Evolutionary conservation across 1,140 invertebrate genomes (phyloP), one percentile per base, ranked within the genome.

Genomic region (Ostrea denselamellosa): DNA sequence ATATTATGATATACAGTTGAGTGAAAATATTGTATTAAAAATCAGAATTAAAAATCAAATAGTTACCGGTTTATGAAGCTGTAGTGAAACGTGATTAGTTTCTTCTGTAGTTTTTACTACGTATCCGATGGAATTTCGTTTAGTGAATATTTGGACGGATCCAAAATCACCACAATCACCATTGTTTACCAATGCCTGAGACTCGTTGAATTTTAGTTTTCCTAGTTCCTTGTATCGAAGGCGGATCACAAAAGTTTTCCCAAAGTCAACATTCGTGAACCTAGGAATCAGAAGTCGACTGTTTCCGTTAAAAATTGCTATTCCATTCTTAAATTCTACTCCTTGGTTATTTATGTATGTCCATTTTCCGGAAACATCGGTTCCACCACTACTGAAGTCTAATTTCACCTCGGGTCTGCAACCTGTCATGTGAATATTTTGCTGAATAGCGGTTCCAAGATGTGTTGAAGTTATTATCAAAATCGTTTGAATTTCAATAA

Each of bases 221-320:
- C 25, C 51, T 0, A 19, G 17, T 54, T 86, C 85, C 51, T 86
- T 87, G 53, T 87, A 89, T 9, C 86, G 86, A n/a, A 89, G 85
- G 17, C 89, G 86, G 34, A 89, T 83, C 5, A 85, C 82, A 52
- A 89, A 89, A 51, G 86, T 89, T 22, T 14, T 71, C 8, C 89
- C 89, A 54, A 89, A 85, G 19, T 89, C 89, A 71, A 85, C 86
- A 51, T 87, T 89, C 44, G 86, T 89, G 68, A 87, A 89, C n/a
- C 86, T 86, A 17, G 86, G 89, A 51, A 89, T 87, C 0, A 89
- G 77, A 5, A 89, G 22, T 83, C 86, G 52, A 52, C 83, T 65
- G 10, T 81, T 87, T 7, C 89, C 89, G 62, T 89, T 83, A 58
- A 89, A 89, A 19, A 65, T 14, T n/a, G 84, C 86, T 19, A 17